Base-by-base conservation (phyloP, 1,140 invertebrate genomes). In the Parapsyche elsis region DNA sequence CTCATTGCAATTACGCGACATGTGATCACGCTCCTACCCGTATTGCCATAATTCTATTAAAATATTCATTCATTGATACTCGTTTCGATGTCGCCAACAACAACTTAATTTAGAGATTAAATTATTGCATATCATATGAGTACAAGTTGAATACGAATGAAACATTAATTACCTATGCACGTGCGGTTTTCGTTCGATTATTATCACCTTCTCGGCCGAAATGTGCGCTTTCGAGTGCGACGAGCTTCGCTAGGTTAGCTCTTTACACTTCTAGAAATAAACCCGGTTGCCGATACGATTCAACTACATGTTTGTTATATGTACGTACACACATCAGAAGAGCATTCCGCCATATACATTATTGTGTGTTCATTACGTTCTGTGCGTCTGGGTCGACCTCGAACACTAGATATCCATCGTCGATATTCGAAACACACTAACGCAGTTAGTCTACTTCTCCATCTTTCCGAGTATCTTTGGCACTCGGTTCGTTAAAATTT, bases 281-380 rank as follows among this genome's bases (percentile, higher is more conserved):
- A 57, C 49, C 45, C 21, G 46, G 73, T 75, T 75, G 73, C 73
- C 73, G 57, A 75, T 75, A 49, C 73, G 14, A 19, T 67, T 61
- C 59, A 61, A 61, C 59, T 7, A 61, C 7, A 61, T 61, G 59
- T 61, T 61, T 61, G 59, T 53, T 53, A 53, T 53, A 53, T 19
- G 49, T 53, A n/a, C 16, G 49, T 23, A 23, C 59, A 21, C 59
- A 16, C 16, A 16, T 53, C 16, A 53, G 49, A 53, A 53, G 49
- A 53, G 10, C 21, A 67, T 67, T 67, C 64, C 64, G 24, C 64
- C 24, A 67, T 26, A 24, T 67, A 24, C 64, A 24, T 67, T 67
- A 67, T 67, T 67, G 64, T 61, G 21, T 21, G 49, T 53, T 53
- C 16, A 16, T 53, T 53, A 16, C 59, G 59, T 61, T 61, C 4